Percentiles rank a stretch among this genome's conserved stretches.
Conservation (phyloP, 2,113 vertebrate species). For the Chascanopsetta lugubris region DNA sequence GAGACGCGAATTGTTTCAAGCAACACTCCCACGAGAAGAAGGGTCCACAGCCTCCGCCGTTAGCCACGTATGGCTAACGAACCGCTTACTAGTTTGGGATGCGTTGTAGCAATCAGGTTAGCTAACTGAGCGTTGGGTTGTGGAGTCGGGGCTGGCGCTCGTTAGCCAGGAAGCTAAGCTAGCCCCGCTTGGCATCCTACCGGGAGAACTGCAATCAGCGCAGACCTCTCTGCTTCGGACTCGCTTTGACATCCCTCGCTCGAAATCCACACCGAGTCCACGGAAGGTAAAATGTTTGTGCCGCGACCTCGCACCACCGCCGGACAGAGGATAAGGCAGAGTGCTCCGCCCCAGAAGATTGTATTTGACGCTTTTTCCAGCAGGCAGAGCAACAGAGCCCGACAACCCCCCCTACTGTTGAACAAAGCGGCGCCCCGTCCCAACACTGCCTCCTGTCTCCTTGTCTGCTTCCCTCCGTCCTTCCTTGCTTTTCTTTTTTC, state of each 20-base stretch:
- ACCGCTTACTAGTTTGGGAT: background rate
- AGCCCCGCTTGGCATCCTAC: constrained; percentile 79
- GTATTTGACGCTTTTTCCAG: constrained; percentile 19
- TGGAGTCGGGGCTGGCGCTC: constrained; percentile 28
- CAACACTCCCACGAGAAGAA: background rate
- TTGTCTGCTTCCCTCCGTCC: constrained; percentile 43
- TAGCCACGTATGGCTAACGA: background rate
- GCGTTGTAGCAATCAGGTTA: constrained; percentile 6
- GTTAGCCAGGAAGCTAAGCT: constrained; percentile 54
- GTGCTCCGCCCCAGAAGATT: constrained; percentile 9
- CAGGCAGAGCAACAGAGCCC: constrained; percentile 22
- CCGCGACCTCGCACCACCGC: background rate
- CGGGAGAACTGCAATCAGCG: constrained; percentile 92
- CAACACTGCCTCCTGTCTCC: constrained; percentile 21
- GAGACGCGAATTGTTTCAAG: background rate
- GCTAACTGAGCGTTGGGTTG: constrained; percentile 34
- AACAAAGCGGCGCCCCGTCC: constrained; percentile 72
- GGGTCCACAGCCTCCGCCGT: background rate
- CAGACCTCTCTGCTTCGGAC: constrained; percentile 92
- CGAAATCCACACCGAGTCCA: constrained; percentile 34
- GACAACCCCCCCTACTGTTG: constrained; percentile 59
- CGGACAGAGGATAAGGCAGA: background rate
- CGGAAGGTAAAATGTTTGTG: constrained; percentile 2
- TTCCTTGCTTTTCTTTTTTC: constrained; percentile 12
- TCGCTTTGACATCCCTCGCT: constrained; percentile 88